Conservation (phyloP, 2,888 invertebrate genomes). For the Tetropium fuscum region DNA sequence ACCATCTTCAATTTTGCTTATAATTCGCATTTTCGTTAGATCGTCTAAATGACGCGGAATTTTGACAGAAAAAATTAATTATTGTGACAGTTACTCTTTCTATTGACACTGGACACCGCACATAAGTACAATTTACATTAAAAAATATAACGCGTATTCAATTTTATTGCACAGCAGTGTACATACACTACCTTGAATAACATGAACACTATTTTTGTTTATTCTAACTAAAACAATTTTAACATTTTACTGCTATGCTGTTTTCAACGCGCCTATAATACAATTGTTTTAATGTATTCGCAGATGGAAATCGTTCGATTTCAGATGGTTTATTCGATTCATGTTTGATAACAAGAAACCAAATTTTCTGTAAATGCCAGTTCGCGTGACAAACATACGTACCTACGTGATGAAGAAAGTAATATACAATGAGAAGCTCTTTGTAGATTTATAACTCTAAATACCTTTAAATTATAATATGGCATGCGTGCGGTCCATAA, state of each 20-base stretch:
- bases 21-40: too few species aligned
- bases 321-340: conserved; percentile 5
- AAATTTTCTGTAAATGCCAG: conserved; percentile 35
- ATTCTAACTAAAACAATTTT: conserved; percentile 15
- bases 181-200: not conserved
- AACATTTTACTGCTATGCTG: conserved; percentile 1
- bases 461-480: conserved; percentile 45
- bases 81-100: too few species aligned
- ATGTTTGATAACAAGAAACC: conserved; percentile 23
- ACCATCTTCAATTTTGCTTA: too few species aligned
- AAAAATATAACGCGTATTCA: too few species aligned
- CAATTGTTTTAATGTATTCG: conserved; percentile 15
- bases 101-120: too few species aligned
- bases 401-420: conserved; percentile 36
- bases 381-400: conserved; percentile 40
- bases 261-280: conserved; percentile 10
- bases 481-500: conserved; percentile 38
- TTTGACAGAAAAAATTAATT: too few species aligned
- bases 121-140: too few species aligned
- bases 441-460: conserved; percentile 37
- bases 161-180: too few species aligned
- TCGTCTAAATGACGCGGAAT: too few species aligned
- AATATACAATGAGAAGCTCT: conserved; percentile 36
- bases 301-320: conserved; percentile 11
- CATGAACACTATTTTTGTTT: conserved; percentile 3